phyloP scores from a whole-genome alignment of 1,140 invertebrate species.

The Meloidogyne hapla region DNA sequence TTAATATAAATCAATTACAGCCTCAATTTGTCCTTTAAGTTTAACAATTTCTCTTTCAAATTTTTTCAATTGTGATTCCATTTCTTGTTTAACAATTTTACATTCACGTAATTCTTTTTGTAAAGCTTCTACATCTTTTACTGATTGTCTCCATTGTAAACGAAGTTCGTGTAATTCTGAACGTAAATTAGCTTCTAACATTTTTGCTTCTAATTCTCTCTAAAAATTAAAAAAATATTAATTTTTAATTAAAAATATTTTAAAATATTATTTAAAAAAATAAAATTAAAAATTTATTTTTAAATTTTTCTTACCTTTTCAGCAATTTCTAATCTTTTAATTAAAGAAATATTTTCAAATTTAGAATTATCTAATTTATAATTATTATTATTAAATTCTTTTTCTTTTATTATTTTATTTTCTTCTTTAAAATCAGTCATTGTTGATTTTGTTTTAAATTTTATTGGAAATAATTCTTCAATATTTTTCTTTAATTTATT shows the following conservation, averaged over 20 bases:
- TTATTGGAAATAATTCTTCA: not conserved
- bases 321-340: not conserved
- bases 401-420: not conserved
- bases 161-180: constrained; percentile 13
- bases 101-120: constrained; percentile 8
- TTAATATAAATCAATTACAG: not conserved
- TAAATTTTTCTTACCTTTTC: not conserved
- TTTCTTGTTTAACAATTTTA: not conserved
- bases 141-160: not conserved
- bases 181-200: not conserved
- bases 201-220: constrained; percentile 4
- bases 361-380: not conserved
- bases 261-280: not conserved
- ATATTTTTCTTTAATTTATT: not conserved
- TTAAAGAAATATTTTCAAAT: constrained; percentile 2
- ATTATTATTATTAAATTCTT: not conserved
- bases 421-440: not conserved
- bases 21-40: constrained; percentile 27
- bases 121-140: constrained; percentile 4
- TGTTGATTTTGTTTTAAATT: not conserved
- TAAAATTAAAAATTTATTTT: not conserved
- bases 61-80: constrained; percentile 15
- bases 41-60: constrained; percentile 10
- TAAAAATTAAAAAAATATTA: not conserved
- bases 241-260: no score